Evolutionary conservation across 2,113 vertebrate genomes (phyloP).

Genomic region (Neomonachus schauinslandi): DNA sequence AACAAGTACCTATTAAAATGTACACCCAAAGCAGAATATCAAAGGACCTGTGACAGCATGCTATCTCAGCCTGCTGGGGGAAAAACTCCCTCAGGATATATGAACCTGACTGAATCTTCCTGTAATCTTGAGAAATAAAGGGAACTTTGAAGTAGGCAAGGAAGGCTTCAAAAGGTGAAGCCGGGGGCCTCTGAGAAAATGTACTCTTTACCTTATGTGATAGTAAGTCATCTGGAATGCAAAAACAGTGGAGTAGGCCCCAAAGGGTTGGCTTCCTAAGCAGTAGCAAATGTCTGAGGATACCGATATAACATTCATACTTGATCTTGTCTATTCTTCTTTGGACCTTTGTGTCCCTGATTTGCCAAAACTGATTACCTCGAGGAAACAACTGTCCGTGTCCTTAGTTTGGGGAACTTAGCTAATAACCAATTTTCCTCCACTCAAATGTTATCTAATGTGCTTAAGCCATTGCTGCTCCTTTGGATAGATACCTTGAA

Average conservation of each 20-base stretch:
- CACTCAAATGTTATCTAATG: not conserved
- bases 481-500: not conserved
- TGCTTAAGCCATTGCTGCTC: not conserved
- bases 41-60: not conserved
- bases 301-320: constrained; percentile 20
- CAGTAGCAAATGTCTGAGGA: not conserved
- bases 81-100: not conserved
- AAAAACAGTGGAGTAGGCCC: not conserved
- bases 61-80: not conserved
- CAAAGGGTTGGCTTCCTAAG: constrained; percentile 16
- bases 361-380: constrained; percentile 49
- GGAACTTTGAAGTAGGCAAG: not conserved
- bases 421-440: not conserved
- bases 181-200: not conserved
- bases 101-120: not conserved
- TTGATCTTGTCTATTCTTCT: not conserved
- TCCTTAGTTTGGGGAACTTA: not conserved
- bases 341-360: constrained; percentile 22
- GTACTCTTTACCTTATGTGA: not conserved
- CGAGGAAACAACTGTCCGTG: constrained; percentile 8
- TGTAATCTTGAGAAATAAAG: constrained; percentile 52
- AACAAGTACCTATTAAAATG: not conserved
- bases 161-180: not conserved
- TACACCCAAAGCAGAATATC: not conserved
- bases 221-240: not conserved